Evolutionary conservation across 2,888 invertebrate species (phyloP).

Genomic region (Phengaris arion): DNA sequence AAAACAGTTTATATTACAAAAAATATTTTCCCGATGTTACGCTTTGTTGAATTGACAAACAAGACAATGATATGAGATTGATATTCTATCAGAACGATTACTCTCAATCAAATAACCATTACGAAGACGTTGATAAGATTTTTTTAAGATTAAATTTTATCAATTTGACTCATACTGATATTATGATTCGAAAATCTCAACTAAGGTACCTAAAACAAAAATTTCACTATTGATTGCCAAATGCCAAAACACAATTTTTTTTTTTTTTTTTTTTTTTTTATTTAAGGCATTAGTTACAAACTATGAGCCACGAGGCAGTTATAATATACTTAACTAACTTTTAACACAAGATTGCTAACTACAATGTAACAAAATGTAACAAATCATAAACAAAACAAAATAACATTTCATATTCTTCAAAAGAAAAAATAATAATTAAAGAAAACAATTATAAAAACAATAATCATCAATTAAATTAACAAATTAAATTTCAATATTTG

Average conservation of each 20-base stretch:
- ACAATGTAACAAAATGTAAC: too few relatives aligned
- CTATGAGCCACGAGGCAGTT: too few relatives aligned
- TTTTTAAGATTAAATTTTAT: slow-evolving; percentile 39
- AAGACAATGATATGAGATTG: slow-evolving; percentile 51
- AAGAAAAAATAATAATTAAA: too few relatives aligned
- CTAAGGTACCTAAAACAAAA: background rate
- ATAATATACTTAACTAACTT: too few relatives aligned
- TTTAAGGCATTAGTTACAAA: too few relatives aligned
- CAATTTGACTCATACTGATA: slow-evolving; percentile 46
- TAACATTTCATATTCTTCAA: too few relatives aligned
- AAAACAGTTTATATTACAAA: slow-evolving; percentile 47
- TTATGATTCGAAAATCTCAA: background rate
- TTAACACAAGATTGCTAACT: too few relatives aligned
- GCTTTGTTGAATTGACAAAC: slow-evolving; percentile 61
- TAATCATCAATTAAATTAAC: too few relatives aligned
- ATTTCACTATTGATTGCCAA: slow-evolving; percentile 10
- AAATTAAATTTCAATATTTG: too few relatives aligned
- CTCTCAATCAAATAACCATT: slow-evolving; percentile 58
- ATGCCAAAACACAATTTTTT: slow-evolving; percentile 13
- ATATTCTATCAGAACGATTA: slow-evolving; percentile 53
- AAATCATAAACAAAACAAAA: too few relatives aligned
- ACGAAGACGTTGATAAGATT: slow-evolving; percentile 50
- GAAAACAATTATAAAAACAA: too few relatives aligned
- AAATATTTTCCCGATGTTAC: slow-evolving; percentile 57
- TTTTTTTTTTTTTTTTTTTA: too few relatives aligned